Evolutionary conservation across 2,797 vertebrate species (phyloP).

Genomic region (Ctenosaura bakeri): DNA sequence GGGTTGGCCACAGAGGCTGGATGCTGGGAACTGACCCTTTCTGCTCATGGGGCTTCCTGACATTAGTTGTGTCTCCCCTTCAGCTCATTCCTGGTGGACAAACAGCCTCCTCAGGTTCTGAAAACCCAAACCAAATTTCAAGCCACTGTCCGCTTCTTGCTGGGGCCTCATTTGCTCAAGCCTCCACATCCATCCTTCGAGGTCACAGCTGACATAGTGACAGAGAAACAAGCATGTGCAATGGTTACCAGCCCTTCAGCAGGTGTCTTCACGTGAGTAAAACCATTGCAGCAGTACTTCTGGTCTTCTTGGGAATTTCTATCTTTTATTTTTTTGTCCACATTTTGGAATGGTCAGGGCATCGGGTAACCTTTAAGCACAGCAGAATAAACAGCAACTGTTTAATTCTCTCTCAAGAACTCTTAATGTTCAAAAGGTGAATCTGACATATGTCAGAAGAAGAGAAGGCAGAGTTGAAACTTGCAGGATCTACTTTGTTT

Average conservation of each 20-base stretch:
- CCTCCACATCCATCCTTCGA: conserved; percentile 85
- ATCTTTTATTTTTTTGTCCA: not conserved
- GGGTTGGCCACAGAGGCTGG: not conserved
- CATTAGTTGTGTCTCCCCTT: not conserved
- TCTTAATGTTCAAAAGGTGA: not conserved
- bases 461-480: not conserved
- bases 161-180: conserved; percentile 87
- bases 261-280: conserved; percentile 72
- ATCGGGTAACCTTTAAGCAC: no score
- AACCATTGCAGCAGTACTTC: not conserved
- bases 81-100: conserved; percentile 94
- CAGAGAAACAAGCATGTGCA: conserved; percentile 92
- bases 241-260: conserved; percentile 72
- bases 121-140: conserved; percentile 99
- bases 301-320: not conserved
- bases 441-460: not conserved
- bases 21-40: not conserved
- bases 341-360: not conserved
- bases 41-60: not conserved
- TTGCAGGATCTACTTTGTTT: not conserved
- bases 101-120: conserved; percentile 96
- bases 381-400: not conserved
- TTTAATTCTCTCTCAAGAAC: not conserved
- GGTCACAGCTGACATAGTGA: conserved; percentile 92
- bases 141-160: conserved; percentile 90